Base-by-base conservation (phyloP, 1,140 invertebrate species). In the Formica selysi region DNA sequence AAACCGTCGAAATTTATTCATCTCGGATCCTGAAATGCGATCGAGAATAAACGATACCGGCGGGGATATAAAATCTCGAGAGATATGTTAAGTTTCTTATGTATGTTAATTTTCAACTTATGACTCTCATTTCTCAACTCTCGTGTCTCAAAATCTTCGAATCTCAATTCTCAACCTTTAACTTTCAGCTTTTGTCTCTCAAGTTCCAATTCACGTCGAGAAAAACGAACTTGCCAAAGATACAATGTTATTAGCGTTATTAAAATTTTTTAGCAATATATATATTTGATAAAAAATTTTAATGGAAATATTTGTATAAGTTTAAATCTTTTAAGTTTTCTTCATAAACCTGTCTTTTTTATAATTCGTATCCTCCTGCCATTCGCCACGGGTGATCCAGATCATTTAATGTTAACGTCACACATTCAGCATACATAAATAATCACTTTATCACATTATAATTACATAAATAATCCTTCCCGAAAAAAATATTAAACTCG, bases 51-150 rank as follows among this genome's bases (percentile, higher is more conserved):
- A 64, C 16, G 73, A 3, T 16, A 38, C 19, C n/a, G 32, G n/a
- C 16, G 29, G 26, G 22, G n/a, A 36, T 26, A 6, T 13, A 76
- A 19, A 13, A 38, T 74, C 11, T 26, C 51, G 32, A 59, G 32
- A 32, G 32, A 32, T 32, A 11, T 22, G 29, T 16, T 38, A 76
- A 76, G n/a, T 59, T 59, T 59, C 32, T 51, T 38, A 38, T 7
- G 71, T 57, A 54, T n/a, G 70, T 73, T 36, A 57, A 76, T 51
- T 76, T 74, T 76, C 51, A 76, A 59, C 29, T n/a, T 32, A 22
- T 13, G 32, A 76, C 51, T 59, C 51, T 36, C 71, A 5, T 51
- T 59, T 59, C 51, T 22, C n/a, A 22, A 70, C 38, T 70, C 67
- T 57, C 26, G 4, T 13, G 19, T 26, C 32, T 41, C 73, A 36